phyloP scores from a whole-genome alignment of 2,113 vertebrate species.

The Bostrychus sinensis region DNA sequence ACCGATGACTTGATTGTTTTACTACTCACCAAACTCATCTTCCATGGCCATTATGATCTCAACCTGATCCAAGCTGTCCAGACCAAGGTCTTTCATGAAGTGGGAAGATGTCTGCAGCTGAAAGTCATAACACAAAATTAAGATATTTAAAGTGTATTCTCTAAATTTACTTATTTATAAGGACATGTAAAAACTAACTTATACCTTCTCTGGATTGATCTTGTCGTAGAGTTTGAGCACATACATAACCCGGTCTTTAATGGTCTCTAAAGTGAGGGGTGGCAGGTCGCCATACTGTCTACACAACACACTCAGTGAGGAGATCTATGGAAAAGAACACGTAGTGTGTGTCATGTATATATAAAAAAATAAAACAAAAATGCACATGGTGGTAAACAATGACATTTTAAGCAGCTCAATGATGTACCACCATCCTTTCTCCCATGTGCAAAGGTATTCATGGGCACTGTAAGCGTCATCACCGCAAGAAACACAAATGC shows the following conservation, averaged over 20 bases:
- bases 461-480: too few relatives aligned
- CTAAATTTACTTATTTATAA: too few relatives aligned
- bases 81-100: constrained; percentile 96
- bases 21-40: constrained; percentile 92
- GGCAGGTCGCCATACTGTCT: constrained; percentile 86
- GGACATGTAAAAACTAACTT: constrained; percentile 1
- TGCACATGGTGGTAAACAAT: too few relatives aligned
- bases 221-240: constrained; percentile 97
- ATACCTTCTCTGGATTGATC: constrained; percentile 91
- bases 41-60: constrained; percentile 99
- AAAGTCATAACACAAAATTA: constrained; percentile 10
- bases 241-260: constrained; percentile 90
- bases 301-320: constrained; percentile 51
- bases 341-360: not conserved
- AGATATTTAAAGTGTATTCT: not conserved
- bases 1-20: too few relatives aligned
- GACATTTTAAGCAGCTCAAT: too few relatives aligned
- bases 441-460: too few relatives aligned
- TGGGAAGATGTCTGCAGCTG: constrained; percentile 88
- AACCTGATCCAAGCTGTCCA: constrained; percentile 99
- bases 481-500: too few relatives aligned
- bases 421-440: too few relatives aligned
- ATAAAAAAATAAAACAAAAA: not conserved
- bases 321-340: constrained; percentile 59
- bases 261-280: constrained; percentile 86